Evolutionary conservation across 2,113 vertebrate genomes (phyloP), one percentile per base, ranked within the genome.

Genomic region (Corythoichthys haematopterus): DNA sequence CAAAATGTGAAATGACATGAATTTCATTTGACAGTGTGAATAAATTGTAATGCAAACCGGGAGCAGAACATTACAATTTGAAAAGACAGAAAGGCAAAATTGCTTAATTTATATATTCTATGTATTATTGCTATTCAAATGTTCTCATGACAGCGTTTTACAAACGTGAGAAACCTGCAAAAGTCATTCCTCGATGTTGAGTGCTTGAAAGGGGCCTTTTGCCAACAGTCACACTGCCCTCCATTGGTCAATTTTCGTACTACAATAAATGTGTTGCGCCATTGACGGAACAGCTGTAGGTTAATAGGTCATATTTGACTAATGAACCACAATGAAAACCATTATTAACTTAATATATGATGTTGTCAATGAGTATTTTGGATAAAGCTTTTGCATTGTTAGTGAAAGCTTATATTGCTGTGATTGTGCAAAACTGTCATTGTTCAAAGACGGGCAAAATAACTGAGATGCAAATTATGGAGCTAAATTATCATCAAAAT

Each of bases 171-270:
- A 36, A 57, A 36, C 33, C 12, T 36, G 13, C 11, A 1, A 5
- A 55, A 55, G 9, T 4, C 12, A 35, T 13, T 5, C 53, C 53
- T 43, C 74, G 75, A 80, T 64, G 80, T 64, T 80, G 76, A 86
- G 58, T 57, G 45, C 63, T 75, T 60, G 61, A 65, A 73, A 72
- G 67, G 48, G 55, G 69, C 74, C 74, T 48, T 59, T 56, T 63
- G 75, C 88, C 66, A 61, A 84, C 65, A 89, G 88, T 83, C 84
- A 88, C 75, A 93, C 86, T 93, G 90, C 91, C 92, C 91, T 87
- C 92, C 82, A 82, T 84, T 89, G 92, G 81, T 65, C 43, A 14
- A 46, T 64, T 15, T 2, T 50, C 52, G 69, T 59, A 89, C 73
- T 89, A 69, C 89, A 89, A 50, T 65, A 14, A 36, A 28, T 43